phyloP scores from a whole-genome alignment of 2,113 vertebrate species.

The Neolamprologus longior region DNA sequence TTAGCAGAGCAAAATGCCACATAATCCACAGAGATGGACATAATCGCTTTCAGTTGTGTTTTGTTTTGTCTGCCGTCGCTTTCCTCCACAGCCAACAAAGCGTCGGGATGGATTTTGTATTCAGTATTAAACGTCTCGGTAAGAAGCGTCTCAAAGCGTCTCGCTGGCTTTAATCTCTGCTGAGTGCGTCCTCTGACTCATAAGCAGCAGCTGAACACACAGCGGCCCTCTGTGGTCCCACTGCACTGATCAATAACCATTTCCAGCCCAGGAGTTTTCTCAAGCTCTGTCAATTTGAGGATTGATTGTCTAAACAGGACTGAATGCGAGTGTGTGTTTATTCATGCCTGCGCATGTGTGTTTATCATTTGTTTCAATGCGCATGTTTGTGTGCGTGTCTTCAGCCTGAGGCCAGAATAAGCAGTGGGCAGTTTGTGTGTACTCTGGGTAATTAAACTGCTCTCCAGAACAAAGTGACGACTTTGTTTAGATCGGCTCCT shows the following conservation, averaged over 20 bases:
- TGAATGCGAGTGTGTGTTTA: neutral
- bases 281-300: slow-evolving; percentile 25
- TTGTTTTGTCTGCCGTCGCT: neutral
- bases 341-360: neutral
- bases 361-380: neutral
- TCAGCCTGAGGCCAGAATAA: slow-evolving; percentile 1
- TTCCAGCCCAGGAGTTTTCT: slow-evolving; percentile 22
- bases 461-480: neutral
- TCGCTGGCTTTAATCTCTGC: slow-evolving; percentile 11
- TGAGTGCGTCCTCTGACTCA: slow-evolving; percentile 27
- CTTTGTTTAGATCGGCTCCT: neutral
- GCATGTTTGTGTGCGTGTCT: neutral
- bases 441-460: slow-evolving; percentile 2
- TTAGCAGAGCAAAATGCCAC: slow-evolving; percentile 27
- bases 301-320: slow-evolving; percentile 43
- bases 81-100: neutral
- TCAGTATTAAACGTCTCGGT: neutral
- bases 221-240: slow-evolving; percentile 14
- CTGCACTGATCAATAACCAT: slow-evolving; percentile 31
- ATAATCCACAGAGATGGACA: neutral
- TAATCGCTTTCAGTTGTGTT: slow-evolving; percentile 4
- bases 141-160: neutral
- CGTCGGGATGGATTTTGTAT: neutral
- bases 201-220: slow-evolving; percentile 43
- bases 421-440: neutral